These are phyloP conservation scores for Pedionomus torquatus DNA, from an alignment of 2,113 vertebrate genomes.

Conservation along the genomic window DNA sequence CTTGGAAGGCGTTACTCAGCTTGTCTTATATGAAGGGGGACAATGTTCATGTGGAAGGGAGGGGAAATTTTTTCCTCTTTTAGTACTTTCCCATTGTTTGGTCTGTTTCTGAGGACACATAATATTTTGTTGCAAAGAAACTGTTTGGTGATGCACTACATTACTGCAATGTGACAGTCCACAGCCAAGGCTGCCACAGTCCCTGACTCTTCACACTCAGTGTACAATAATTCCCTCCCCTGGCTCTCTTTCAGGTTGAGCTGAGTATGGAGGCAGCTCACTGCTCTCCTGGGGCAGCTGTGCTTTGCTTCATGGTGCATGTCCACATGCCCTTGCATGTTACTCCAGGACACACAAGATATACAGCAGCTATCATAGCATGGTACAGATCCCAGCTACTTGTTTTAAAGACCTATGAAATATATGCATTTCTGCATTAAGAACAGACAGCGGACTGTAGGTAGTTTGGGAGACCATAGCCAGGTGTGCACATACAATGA, in stretches of 20 bases:
- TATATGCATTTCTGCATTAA: background rate
- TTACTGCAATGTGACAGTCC: background rate
- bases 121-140: background rate
- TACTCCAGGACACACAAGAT: background rate
- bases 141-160: background rate
- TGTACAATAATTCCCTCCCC: background rate
- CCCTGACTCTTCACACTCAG: background rate
- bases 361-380: accelerated
- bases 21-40: background rate
- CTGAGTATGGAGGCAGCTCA: background rate
- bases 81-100: background rate
- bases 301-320: background rate
- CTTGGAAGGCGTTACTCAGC: background rate
- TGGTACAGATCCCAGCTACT: background rate
- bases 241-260: background rate
- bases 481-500: background rate
- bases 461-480: background rate
- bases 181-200: background rate
- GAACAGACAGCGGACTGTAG: background rate
- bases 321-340: background rate
- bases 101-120: background rate
- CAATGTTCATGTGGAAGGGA: background rate
- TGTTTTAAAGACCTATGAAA: background rate
- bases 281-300: background rate
- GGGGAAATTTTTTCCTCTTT: background rate